Conservation (phyloP, 2,888 invertebrate genomes). For the Axea sp. region DNA sequence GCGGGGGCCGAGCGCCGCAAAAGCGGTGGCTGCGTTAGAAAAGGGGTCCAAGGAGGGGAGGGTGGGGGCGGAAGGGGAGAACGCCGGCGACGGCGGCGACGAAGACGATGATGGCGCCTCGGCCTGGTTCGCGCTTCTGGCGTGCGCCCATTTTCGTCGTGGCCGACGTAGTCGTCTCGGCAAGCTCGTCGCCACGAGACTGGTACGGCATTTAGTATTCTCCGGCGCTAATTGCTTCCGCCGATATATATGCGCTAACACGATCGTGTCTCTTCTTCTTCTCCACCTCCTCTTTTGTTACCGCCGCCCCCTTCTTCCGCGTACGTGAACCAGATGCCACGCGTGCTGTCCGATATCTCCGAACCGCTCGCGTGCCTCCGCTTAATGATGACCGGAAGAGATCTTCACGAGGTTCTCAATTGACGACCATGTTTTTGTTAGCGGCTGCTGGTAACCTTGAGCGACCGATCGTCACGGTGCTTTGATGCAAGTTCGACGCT, state of each 20-base stretch:
- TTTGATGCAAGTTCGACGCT: background rate
- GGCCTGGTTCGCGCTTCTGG: conserved; percentile 50
- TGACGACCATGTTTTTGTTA: conserved; percentile 41
- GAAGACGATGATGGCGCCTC: conserved; percentile 61
- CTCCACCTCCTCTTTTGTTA: conserved; percentile 26
- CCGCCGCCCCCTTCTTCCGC: conserved; percentile 44
- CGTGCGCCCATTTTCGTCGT: conserved; percentile 41
- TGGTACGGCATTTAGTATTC: conserved; percentile 58
- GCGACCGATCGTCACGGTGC: conserved; percentile 6
- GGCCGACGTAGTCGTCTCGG: conserved; percentile 47
- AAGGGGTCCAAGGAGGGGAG: conserved; percentile 39
- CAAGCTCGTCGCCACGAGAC: conserved; percentile 52
- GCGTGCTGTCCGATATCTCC: conserved; percentile 54
- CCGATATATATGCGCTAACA: conserved; percentile 46
- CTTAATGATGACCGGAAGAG: conserved; percentile 59
- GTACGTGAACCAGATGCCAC: conserved; percentile 63
- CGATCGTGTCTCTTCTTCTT: conserved; percentile 45
- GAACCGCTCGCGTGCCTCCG: conserved; percentile 57
- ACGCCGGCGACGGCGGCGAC: conserved; percentile 45
- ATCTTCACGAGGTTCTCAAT: conserved; percentile 31
- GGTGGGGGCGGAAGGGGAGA: conserved; percentile 50
- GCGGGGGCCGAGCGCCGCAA: conserved; percentile 15
- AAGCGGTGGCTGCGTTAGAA: conserved; percentile 34
- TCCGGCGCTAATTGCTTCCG: conserved; percentile 54
- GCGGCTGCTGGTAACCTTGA: conserved; percentile 6